Conservation (phyloP, 2,113 vertebrate species). For the Takifugu bimaculatus region DNA sequence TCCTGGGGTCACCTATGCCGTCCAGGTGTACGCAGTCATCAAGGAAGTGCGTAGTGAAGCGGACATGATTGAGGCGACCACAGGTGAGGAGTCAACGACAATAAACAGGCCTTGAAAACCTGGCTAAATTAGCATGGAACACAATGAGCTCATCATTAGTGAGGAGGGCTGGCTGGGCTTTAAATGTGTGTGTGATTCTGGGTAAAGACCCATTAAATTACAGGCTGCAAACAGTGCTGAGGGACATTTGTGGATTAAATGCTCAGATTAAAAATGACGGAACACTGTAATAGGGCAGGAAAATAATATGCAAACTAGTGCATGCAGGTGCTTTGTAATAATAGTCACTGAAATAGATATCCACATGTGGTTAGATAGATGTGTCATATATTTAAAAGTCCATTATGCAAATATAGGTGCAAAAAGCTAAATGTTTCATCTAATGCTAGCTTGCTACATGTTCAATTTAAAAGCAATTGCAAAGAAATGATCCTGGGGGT, state of each 20-base stretch:
- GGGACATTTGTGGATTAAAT: conserved; percentile 16
- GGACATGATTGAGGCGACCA: conserved; percentile 76
- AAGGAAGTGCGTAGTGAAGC: conserved; percentile 75
- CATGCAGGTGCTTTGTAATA: no score
- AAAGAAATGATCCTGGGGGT: conserved; percentile 47
- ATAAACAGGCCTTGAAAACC: not conserved
- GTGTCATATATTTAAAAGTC: no score
- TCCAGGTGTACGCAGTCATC: conserved; percentile 76
- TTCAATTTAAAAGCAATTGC: conserved; percentile 45
- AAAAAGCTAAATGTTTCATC: conserved; percentile 45
- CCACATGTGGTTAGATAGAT: no score
- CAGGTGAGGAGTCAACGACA: conserved; percentile 41
- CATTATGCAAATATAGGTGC: no score
- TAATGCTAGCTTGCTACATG: conserved; percentile 30
- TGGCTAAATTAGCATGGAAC: not conserved
- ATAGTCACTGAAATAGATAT: no score
- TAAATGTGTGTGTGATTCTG: conserved; percentile 6
- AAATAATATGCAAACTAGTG: not conserved
- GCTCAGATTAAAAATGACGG: conserved; percentile 7
- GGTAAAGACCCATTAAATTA: not conserved
- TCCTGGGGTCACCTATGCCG: conserved; percentile 77
- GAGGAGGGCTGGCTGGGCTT: conserved; percentile 1
- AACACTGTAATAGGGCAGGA: not conserved
- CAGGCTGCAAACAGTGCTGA: conserved; percentile 1
- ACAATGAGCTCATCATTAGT: not conserved